phyloP scores from a whole-genome alignment of 2,113 vertebrate genomes.

The Ceyx margarethae region DNA sequence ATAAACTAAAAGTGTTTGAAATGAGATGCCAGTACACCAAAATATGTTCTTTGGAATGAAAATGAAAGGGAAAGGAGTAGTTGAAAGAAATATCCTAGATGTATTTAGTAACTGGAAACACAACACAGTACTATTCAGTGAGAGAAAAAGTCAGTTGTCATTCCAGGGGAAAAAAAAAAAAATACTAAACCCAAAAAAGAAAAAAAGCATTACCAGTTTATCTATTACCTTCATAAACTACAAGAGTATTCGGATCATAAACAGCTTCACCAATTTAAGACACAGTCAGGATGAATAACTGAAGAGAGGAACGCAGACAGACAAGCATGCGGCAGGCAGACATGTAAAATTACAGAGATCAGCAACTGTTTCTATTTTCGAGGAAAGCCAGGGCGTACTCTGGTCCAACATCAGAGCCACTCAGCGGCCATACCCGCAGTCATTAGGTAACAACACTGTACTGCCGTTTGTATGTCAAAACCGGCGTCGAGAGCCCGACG shows the following conservation, averaged over 20 bases:
- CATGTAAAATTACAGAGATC: neutral
- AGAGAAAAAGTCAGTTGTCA: neutral
- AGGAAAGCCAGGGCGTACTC: neutral
- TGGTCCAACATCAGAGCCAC: neutral
- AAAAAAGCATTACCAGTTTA: neutral
- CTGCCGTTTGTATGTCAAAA: neutral
- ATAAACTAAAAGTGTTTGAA: neutral
- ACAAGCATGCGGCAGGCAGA: neutral
- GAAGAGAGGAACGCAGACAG: no score
- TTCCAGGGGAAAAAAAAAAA: neutral
- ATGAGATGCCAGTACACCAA: neutral
- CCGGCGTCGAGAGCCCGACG: accelerated
- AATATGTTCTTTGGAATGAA: neutral
- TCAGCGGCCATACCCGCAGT: neutral
- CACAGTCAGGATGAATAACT: accelerated
- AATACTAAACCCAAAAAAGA: no score
- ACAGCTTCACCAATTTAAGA: neutral
- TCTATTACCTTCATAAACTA: neutral
- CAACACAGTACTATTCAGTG: no score
- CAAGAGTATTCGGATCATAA: no score
- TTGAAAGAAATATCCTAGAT: neutral
- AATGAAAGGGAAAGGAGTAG: neutral
- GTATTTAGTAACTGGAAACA: neutral
- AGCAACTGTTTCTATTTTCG: neutral
- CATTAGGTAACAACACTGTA: neutral